phyloP scores from a whole-genome alignment of 2,797 vertebrate genomes.

The Smutsia gigantea region DNA sequence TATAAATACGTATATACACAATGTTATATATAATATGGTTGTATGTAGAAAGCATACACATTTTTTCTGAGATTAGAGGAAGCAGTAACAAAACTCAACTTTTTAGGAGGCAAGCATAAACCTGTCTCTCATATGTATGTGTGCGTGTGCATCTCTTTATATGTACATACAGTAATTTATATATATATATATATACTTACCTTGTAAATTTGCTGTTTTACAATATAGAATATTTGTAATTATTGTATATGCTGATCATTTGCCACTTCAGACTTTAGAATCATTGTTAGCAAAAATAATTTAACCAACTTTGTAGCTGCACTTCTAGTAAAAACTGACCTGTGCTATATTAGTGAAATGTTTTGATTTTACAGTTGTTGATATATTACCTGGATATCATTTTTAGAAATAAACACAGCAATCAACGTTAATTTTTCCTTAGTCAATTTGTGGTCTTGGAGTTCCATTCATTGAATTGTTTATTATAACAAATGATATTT shows the following conservation, averaged over 20 bases:
- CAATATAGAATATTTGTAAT: not conserved
- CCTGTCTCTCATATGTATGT: not conserved
- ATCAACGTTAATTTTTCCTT: not conserved
- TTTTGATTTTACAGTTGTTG: not conserved
- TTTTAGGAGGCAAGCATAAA: not conserved
- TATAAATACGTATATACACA: not conserved
- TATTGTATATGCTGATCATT: not conserved
- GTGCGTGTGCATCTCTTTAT: not conserved
- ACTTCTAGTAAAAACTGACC: not conserved
- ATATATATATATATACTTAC: not conserved
- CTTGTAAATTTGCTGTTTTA: not conserved
- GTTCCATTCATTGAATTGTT: not conserved
- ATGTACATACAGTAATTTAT: not conserved
- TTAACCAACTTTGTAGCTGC: not conserved
- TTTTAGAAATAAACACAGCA: not conserved
- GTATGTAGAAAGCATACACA: not conserved
- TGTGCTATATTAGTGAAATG: not conserved
- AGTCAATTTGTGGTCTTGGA: not conserved
- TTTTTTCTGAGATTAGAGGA: not conserved
- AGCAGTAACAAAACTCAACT: not conserved
- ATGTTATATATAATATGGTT: not conserved
- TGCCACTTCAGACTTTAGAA: not conserved
- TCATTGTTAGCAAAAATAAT: not conserved
- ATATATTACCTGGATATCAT: not conserved
- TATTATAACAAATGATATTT: not conserved